Base-by-base conservation (phyloP, 2,888 invertebrate genomes). In the Rosalia funebris region DNA sequence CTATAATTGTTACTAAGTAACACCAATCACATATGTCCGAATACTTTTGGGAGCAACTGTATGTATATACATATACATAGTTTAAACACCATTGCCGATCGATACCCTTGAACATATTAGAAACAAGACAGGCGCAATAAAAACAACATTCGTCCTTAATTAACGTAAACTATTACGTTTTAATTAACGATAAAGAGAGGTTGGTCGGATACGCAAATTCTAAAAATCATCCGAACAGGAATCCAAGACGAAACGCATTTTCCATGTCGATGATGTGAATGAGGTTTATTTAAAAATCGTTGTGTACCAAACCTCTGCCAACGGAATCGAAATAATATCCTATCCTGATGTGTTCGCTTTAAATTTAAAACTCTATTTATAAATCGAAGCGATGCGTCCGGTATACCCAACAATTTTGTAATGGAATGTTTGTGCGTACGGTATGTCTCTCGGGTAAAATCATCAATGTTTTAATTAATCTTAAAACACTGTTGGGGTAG, bases 311-410 rank as follows among this genome's bases (percentile, higher is more conserved):
- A 50, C 31, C 39, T 25, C 10, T 50, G 50, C 50, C 50, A 50
- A 50, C 20, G 39, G 15, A 39, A 50, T 25, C n/a, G 48, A 48
- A 48, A 48, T 37, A 37, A 34, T n/a, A n/a, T n/a, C 14, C 34
- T 36, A 20, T 37, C 37, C 39, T 25, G 32, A n/a, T n/a, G 50
- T 39, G 31, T 39, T 31, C 39, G 25, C 25, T 39, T 50, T 41
- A 50, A 39, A 50, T 37, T 50, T 50, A 39, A 37, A 34, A 50
- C 12, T 39, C 39, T 39, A 50, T 50, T 50, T 50, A 48, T 48
- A 50, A 10, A 15, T 25, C 39, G 39, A 25, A 41, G 20, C n/a
- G 25, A 50, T 20, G 34, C 34, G 11, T 36, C 10, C 14, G 25
- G 15, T 46, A 36, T 34, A 10, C 19, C 34, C 16, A 34, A 10